phyloP scores from a whole-genome alignment of 2,888 invertebrate species.

The Rhagophthalmus giganteus region DNA sequence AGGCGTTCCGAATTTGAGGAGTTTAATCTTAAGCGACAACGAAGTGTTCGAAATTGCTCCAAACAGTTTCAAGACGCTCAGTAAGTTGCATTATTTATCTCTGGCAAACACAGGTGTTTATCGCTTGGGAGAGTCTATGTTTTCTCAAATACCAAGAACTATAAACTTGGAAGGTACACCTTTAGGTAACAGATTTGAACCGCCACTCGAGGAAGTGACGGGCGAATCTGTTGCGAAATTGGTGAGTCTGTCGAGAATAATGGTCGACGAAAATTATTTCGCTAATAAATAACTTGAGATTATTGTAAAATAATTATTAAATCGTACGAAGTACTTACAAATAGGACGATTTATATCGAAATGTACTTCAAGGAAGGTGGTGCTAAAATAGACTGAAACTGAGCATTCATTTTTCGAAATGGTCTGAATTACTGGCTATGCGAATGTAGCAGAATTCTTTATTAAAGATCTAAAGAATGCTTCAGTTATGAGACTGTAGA shows the following conservation, averaged over 20 bases:
- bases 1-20: conserved; percentile 47
- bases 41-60: conserved; percentile 42
- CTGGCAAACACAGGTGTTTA: conserved; percentile 50
- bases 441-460: not conserved
- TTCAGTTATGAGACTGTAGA: conserved; percentile 8
- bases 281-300: not conserved
- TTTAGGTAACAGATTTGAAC: conserved; percentile 47
- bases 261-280: conserved; percentile 4
- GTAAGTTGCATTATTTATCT: conserved; percentile 48
- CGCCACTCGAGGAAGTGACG: conserved; percentile 48
- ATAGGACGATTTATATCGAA: not conserved
- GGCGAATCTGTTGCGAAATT: conserved; percentile 44
- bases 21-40: conserved; percentile 48
- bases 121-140: conserved; percentile 48
- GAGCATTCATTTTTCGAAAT: not conserved
- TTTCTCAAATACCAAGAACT: conserved; percentile 45
- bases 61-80: conserved; percentile 46
- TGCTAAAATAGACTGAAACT: not conserved
- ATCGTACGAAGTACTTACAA: not conserved
- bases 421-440: not conserved
- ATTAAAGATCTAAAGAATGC: not conserved
- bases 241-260: conserved; percentile 12
- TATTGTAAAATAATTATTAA: not conserved
- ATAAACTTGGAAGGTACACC: conserved; percentile 50
- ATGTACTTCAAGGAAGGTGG: not conserved